Evolutionary conservation across 1,140 invertebrate genomes (phyloP), one percentile per base, ranked within the genome.

Genomic region (Bombus picipes): DNA sequence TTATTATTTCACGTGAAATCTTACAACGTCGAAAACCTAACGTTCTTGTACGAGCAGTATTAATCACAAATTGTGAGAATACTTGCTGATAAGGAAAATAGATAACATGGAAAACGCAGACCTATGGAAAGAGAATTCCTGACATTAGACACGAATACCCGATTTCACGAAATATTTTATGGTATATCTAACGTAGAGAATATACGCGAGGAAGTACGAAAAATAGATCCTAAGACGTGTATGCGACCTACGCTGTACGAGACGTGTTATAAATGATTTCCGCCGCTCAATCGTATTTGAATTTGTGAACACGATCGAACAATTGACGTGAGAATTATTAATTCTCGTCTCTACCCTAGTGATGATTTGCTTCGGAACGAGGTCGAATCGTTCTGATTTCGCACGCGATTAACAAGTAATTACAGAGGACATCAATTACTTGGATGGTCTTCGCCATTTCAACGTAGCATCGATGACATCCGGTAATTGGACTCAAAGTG

Each of bases 1-100:
- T n/a, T 12, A n/a, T 12, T 28, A 62, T 62, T 62, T 62, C 12
- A 28, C 5, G 28, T 28, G 59, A n/a, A 62, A 62, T 28, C 0
- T n/a, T 62, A 13, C 3, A 53, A n/a, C 28, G 25, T 28, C 2
- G 4, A 8, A 4, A 59, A n/a, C 0, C 0, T n/a, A 3, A 4
- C 4, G 4, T 62, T 62, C 59, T 13, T 62, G 12, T 12, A 13
- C 28, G 3, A 2, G 0, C 12, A 5, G 4, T 62, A 10, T 62
- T n/a, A n/a, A n/a, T 62, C 12, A 13, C 12, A 4, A 62, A 62
- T n/a, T 10, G 12, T 62, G 3, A 13, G n/a, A 13, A 13, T 62
- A 0, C 0, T n/a, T n/a, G 13, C 1, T 12, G 28, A 28, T n/a
- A 62, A 62, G 57, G 10, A 9, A 12, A 62, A 4, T 4, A 4